Conservation (phyloP, 2,797 vertebrate species). For the Antennarius maculatus region DNA sequence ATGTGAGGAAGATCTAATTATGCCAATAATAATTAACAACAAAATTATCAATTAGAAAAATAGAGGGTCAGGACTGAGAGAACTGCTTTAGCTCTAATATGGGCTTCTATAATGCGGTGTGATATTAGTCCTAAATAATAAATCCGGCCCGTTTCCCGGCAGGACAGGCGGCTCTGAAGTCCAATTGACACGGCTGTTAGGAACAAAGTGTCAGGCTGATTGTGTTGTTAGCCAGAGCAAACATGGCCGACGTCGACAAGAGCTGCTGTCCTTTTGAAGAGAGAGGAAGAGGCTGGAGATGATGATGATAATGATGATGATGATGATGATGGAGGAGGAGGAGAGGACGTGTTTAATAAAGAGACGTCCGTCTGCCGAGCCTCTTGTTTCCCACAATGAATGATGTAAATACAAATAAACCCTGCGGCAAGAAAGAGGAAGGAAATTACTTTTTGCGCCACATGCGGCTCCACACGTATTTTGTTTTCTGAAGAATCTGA, state of each 20-base stretch:
- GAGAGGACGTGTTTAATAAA: slow-evolving; percentile 17
- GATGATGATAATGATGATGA: slow-evolving; percentile 63
- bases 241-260: slow-evolving; percentile 61
- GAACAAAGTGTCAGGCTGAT: slow-evolving; percentile 69
- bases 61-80: neutral
- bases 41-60: slow-evolving; percentile 12
- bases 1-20: neutral
- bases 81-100: neutral
- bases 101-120: neutral
- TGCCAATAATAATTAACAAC: slow-evolving; percentile 11
- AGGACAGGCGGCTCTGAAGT: slow-evolving; percentile 67
- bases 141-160: slow-evolving; percentile 49
- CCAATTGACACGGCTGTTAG: slow-evolving; percentile 72
- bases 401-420: neutral
- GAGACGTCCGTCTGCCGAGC: slow-evolving; percentile 44
- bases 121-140: slow-evolving; percentile 52
- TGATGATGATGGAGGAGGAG: slow-evolving; percentile 45
- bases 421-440: slow-evolving; percentile 53
- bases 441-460: slow-evolving; percentile 4
- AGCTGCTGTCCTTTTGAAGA: slow-evolving; percentile 23
- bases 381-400: slow-evolving; percentile 44
- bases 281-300: neutral
- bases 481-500: neutral
- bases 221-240: slow-evolving; percentile 70
- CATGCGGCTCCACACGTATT: neutral